phyloP scores from a whole-genome alignment of 1,140 invertebrate species.

The Archegozetes longisetosus region DNA sequence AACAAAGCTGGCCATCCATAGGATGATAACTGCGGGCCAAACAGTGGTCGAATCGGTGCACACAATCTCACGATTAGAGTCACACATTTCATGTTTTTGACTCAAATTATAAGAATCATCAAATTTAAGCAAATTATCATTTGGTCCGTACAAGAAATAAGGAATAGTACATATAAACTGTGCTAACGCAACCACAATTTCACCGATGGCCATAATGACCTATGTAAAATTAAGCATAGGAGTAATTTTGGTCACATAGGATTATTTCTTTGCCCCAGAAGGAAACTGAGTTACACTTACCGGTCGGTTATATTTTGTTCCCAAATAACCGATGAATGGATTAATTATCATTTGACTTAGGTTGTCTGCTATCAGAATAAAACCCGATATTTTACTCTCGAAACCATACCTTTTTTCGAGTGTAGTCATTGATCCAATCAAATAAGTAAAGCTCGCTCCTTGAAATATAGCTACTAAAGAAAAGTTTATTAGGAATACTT shows the following conservation, averaged over 20 bases:
- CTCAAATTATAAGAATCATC: background rate
- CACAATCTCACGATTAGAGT: too few relatives aligned
- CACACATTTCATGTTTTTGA: slow-evolving; percentile 26
- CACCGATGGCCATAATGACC: slow-evolving; percentile 49
- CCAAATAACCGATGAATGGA: slow-evolving; percentile 44
- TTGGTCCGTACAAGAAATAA: slow-evolving; percentile 46
- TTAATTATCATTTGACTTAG: slow-evolving; percentile 13
- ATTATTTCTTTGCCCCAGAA: too few relatives aligned
- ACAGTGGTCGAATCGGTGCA: slow-evolving; percentile 12
- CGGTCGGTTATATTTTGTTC: slow-evolving; percentile 44
- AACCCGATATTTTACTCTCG: slow-evolving; percentile 52
- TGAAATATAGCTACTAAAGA: slow-evolving; percentile 52
- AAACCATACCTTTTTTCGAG: slow-evolving; percentile 64
- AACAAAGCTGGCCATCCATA: slow-evolving; percentile 26
- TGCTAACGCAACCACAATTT: slow-evolving; percentile 47
- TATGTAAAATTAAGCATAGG: too few relatives aligned
- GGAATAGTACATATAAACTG: slow-evolving; percentile 45
- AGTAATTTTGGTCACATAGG: too few relatives aligned
- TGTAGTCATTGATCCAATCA: slow-evolving; percentile 45
- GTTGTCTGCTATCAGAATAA: slow-evolving; percentile 22
- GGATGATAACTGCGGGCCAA: slow-evolving; percentile 1
- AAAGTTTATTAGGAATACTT: slow-evolving; percentile 51
- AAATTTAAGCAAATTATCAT: background rate
- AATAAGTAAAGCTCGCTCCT: slow-evolving; percentile 54
- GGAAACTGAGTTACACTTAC: too few relatives aligned